Evolutionary conservation across 2,797 vertebrate genomes (phyloP).

Genomic region (Sparus aurata): DNA sequence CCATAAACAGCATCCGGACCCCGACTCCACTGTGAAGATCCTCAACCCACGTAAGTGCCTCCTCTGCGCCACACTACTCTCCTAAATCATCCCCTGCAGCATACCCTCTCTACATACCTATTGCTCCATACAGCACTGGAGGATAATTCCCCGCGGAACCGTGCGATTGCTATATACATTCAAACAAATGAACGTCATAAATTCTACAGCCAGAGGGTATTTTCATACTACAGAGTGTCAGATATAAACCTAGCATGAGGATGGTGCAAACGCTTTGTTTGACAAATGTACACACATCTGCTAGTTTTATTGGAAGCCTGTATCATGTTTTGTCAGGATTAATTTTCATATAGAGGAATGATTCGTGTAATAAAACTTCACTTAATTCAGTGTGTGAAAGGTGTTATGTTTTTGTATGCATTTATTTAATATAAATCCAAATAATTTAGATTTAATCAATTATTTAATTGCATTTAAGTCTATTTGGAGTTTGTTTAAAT

Average conservation of each 20-base stretch:
- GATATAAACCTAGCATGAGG: slow-evolving; percentile 51
- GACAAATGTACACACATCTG: slow-evolving; percentile 45
- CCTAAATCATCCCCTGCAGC: slow-evolving; percentile 71
- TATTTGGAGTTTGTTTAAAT: neutral
- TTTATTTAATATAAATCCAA: neutral
- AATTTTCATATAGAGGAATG: slow-evolving; percentile 39
- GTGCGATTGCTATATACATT: slow-evolving; percentile 62
- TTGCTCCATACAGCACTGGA: slow-evolving; percentile 56
- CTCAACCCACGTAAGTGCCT: slow-evolving; percentile 96
- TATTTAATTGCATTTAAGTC: neutral
- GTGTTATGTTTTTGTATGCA: neutral
- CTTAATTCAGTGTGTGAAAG: neutral
- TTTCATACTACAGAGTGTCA: slow-evolving; percentile 46
- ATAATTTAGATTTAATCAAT: neutral
- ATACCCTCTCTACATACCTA: slow-evolving; percentile 69
- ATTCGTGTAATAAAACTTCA: slow-evolving; percentile 11
- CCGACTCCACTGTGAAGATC: slow-evolving; percentile 97
- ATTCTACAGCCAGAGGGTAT: slow-evolving; percentile 63
- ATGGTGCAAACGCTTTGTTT: slow-evolving; percentile 45
- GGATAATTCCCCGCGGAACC: slow-evolving; percentile 63
- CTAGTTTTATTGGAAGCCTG: slow-evolving; percentile 46
- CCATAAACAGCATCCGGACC: slow-evolving; percentile 98
- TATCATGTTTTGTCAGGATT: slow-evolving; percentile 39
- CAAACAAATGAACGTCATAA: slow-evolving; percentile 75
- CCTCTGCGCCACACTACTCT: slow-evolving; percentile 57